Conservation (phyloP, 1,140 invertebrate genomes). For the Aricia agestis region DNA sequence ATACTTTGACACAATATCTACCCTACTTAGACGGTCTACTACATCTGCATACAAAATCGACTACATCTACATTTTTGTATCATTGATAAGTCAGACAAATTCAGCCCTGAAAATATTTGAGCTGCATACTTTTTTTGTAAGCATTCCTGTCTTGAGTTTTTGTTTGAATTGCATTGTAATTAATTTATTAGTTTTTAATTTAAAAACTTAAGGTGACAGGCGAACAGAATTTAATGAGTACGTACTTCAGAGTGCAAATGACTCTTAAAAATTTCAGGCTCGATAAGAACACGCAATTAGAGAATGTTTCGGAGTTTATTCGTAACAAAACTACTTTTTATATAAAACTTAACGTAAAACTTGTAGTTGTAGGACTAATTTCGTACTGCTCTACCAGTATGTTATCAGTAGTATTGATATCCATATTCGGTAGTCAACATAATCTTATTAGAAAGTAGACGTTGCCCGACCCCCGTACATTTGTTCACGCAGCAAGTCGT, state of each 20-base stretch:
- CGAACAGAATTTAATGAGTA: not conserved
- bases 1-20: too few species aligned
- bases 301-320: not conserved
- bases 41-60: too few species aligned
- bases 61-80: too few species aligned
- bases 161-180: not conserved
- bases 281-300: not conserved
- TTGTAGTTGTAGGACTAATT: too few species aligned
- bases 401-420: too few species aligned
- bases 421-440: too few species aligned
- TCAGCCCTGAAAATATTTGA: not conserved
- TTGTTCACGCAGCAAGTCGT: too few species aligned
- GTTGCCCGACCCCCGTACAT: too few species aligned
- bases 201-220: not conserved
- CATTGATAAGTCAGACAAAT: not conserved
- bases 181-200: not conserved
- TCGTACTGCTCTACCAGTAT: too few species aligned
- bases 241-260: not conserved
- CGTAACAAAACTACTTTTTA: not conserved
- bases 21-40: too few species aligned
- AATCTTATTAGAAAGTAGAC: not conserved
- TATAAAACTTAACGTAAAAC: not conserved
- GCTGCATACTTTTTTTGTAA: not conserved
- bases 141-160: not conserved
- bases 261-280: not conserved